Percentiles rank a stretch among this genome's conserved stretches.
phyloP scores from a whole-genome alignment of 1,140 invertebrate genomes.

The Chelonus insularis region DNA sequence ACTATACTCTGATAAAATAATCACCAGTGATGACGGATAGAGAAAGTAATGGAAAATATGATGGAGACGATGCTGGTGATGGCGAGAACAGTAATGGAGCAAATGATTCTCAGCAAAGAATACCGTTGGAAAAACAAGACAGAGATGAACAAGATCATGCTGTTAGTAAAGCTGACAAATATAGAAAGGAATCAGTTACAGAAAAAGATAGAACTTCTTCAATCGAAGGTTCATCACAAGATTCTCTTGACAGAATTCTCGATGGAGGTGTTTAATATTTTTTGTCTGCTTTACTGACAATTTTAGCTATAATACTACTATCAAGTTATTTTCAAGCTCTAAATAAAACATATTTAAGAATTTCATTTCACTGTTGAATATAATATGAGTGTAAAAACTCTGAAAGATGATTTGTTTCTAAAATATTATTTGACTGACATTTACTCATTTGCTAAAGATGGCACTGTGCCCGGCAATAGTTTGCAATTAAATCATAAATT shows the following conservation, averaged over 20 bases:
- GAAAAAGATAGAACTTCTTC: slow-evolving; percentile 78
- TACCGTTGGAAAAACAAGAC: slow-evolving; percentile 39
- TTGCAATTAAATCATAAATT: slow-evolving; percentile 10
- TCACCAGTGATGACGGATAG: slow-evolving; percentile 40
- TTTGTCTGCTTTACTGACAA: too few relatives aligned
- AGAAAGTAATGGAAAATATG: slow-evolving; percentile 51
- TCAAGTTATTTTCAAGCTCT: too few relatives aligned
- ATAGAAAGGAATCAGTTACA: slow-evolving; percentile 72
- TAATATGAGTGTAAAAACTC: too few relatives aligned
- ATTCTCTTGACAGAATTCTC: slow-evolving; percentile 72
- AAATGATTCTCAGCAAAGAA: slow-evolving; percentile 36
- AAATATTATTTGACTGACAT: neutral
- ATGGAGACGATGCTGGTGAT: slow-evolving; percentile 31
- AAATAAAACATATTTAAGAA: too few relatives aligned
- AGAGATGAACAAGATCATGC: slow-evolving; percentile 47
- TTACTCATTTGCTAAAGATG: neutral
- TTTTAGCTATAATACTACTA: too few relatives aligned
- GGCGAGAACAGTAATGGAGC: slow-evolving; percentile 30
- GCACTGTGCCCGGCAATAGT: slow-evolving; percentile 4
- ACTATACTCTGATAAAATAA: too few relatives aligned
- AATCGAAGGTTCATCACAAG: too few relatives aligned
- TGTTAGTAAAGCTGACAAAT: slow-evolving; percentile 73
- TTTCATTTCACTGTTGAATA: too few relatives aligned
- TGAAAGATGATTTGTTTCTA: too few relatives aligned
- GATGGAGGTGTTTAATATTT: slow-evolving; percentile 66